Evolutionary conservation across 2,888 invertebrate genomes (phyloP).

Genomic region (Zeuzera pyrina): DNA sequence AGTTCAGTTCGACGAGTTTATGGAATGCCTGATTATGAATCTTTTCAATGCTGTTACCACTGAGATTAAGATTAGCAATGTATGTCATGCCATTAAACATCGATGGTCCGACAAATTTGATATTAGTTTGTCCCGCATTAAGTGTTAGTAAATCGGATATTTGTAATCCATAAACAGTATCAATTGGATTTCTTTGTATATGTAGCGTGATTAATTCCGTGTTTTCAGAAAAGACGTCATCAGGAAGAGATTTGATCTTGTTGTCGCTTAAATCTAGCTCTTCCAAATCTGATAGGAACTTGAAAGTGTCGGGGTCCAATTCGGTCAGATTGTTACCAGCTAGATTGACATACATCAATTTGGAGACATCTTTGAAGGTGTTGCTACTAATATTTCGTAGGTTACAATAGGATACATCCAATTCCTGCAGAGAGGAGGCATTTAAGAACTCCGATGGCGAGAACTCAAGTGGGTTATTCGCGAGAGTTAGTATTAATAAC

Average conservation of each 20-base stretch:
- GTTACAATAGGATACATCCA: constrained; percentile 80
- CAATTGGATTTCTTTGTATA: constrained; percentile 79
- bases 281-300: constrained; percentile 75
- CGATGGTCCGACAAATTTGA: constrained; percentile 75
- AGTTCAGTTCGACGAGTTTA: constrained; percentile 76
- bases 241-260: constrained; percentile 74
- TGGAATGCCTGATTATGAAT: constrained; percentile 80
- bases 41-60: constrained; percentile 78
- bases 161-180: constrained; percentile 74
- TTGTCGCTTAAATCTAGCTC: constrained; percentile 84
- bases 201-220: constrained; percentile 77
- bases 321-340: constrained; percentile 77
- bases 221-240: constrained; percentile 77
- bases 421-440: constrained; percentile 77
- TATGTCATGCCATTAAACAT: constrained; percentile 77
- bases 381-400: constrained; percentile 76
- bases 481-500: constrained; percentile 76
- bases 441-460: constrained; percentile 69
- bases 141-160: constrained; percentile 77
- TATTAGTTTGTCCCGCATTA: constrained; percentile 79
- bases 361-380: constrained; percentile 76
- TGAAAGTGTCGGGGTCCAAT: constrained; percentile 75
- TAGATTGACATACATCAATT: constrained; percentile 78
- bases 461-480: constrained; percentile 76
- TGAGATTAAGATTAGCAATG: constrained; percentile 78